These are phyloP conservation scores for Mobula hypostoma DNA, from an alignment of 2,113 vertebrate species.

Conservation along the genomic window DNA sequence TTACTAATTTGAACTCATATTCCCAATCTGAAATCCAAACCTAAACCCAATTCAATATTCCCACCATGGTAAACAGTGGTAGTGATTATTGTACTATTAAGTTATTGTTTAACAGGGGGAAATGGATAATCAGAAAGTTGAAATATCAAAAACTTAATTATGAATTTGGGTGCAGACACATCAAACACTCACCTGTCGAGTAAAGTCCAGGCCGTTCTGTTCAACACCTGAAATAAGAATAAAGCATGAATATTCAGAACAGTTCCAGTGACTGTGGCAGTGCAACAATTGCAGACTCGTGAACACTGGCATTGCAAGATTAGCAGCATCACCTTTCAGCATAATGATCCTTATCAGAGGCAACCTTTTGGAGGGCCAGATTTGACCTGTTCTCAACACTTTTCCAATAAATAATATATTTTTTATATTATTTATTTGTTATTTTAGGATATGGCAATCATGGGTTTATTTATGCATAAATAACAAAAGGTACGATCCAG, in stretches of 20 bases:
- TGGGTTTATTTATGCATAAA: too few relatives aligned
- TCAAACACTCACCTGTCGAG: slow-evolving; percentile 73
- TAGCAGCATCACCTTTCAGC: background rate
- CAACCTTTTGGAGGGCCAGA: too few relatives aligned
- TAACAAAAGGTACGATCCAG: too few relatives aligned
- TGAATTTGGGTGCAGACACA: background rate
- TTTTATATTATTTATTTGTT: too few relatives aligned
- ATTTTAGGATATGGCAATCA: too few relatives aligned
- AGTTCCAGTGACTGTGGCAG: background rate
- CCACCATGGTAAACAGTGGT: background rate
- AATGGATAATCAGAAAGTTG: background rate
- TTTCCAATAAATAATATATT: too few relatives aligned
- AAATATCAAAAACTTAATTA: background rate
- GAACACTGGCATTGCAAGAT: background rate
- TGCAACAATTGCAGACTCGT: background rate
- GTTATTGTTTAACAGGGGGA: background rate
- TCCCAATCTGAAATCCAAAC: background rate
- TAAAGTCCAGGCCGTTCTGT: slow-evolving; percentile 79
- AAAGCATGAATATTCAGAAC: slow-evolving; percentile 23
- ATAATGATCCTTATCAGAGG: too few relatives aligned
- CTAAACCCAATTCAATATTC: background rate
- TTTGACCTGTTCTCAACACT: too few relatives aligned
- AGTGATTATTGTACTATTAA: background rate
- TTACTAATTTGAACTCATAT: background rate
- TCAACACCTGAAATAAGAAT: slow-evolving; percentile 62